Evolutionary conservation across 2,888 invertebrate genomes (phyloP).

Genomic region (Glyphotaelius pellucidus): DNA sequence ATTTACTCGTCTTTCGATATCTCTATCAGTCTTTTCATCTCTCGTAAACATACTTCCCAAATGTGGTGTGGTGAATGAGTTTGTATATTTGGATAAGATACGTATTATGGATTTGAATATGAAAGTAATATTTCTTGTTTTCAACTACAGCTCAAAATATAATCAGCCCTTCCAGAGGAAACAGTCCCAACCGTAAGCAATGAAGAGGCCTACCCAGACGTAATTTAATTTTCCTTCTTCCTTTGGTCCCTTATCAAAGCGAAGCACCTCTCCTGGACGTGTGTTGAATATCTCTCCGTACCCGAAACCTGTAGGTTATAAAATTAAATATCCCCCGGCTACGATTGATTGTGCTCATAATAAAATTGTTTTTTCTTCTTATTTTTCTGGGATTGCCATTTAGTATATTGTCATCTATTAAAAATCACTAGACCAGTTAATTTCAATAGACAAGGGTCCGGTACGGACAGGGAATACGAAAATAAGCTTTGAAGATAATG

Average conservation of each 20-base stretch:
- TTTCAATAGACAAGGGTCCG: neutral
- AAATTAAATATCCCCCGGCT: neutral
- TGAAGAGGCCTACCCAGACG: neutral
- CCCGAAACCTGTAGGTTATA: conserved; percentile 13
- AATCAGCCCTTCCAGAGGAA: neutral
- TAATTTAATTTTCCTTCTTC: conserved; percentile 21
- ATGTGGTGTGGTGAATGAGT: no score
- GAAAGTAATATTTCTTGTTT: neutral
- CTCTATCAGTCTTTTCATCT: no score
- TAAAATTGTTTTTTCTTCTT: neutral
- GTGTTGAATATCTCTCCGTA: conserved; percentile 8
- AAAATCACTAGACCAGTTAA: neutral
- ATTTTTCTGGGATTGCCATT: neutral
- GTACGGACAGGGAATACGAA: neutral
- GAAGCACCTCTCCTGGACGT: conserved; percentile 29
- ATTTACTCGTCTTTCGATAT: no score
- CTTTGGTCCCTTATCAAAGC: conserved; percentile 43
- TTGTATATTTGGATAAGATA: no score
- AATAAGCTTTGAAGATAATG: neutral
- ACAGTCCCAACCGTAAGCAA: neutral
- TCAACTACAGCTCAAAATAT: neutral
- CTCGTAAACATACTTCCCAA: no score
- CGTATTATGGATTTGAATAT: neutral
- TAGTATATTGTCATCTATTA: neutral
- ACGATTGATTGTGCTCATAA: neutral